Conservation (phyloP, 2,113 vertebrate species). For the Hipposideros armiger region DNA sequence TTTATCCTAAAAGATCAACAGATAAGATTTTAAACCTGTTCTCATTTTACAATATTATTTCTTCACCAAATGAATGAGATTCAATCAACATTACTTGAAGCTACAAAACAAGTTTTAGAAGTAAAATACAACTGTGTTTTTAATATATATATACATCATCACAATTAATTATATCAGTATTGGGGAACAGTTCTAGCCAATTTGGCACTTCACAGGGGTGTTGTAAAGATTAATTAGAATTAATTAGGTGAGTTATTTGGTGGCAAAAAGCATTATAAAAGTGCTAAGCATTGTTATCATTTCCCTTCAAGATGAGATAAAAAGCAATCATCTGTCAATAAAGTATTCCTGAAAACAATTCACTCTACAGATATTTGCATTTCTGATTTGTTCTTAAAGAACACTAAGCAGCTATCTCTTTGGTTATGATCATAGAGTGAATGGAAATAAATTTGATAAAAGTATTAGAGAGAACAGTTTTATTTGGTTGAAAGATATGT, state of each 20-base stretch:
- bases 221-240: constrained; percentile 74
- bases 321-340: background rate
- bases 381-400: constrained; percentile 10
- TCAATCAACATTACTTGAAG: background rate
- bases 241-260: constrained; percentile 69
- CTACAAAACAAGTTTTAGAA: background rate
- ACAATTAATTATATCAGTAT: constrained; percentile 53
- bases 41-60: background rate
- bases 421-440: background rate
- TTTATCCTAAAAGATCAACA: background rate
- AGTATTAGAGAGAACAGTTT: background rate
- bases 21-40: background rate
- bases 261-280: constrained; percentile 48
- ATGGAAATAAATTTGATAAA: background rate
- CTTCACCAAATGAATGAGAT: background rate
- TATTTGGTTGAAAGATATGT: background rate
- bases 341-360: constrained; percentile 11
- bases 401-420: background rate
- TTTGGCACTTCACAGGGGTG: constrained; percentile 48
- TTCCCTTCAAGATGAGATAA: constrained; percentile 56
- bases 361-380: background rate
- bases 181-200: constrained; percentile 10
- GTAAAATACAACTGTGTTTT: constrained; percentile 25
- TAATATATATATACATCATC: background rate
- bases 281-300: background rate